These are phyloP conservation scores for Aspidiotus rigidus DNA, from an alignment of 2,888 invertebrate species.

Conservation along the genomic window DNA sequence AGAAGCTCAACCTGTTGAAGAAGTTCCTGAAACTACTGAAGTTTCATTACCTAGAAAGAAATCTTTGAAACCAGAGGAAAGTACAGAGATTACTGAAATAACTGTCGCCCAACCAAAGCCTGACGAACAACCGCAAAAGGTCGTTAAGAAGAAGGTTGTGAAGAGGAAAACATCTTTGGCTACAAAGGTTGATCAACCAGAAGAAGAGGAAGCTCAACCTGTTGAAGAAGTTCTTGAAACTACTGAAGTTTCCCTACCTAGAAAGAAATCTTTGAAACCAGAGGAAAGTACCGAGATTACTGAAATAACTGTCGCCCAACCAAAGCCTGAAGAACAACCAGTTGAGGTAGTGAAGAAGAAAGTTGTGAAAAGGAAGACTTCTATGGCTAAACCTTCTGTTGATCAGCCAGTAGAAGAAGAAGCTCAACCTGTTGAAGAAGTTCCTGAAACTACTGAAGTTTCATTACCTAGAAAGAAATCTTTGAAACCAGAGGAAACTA, in stretches of 20 bases:
- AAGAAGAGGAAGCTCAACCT: not conserved
- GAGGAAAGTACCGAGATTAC: not conserved
- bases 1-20: not conserved
- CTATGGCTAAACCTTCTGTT: not conserved
- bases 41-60: not conserved
- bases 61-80: not conserved
- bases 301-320: not conserved
- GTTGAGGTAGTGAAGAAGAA: not conserved
- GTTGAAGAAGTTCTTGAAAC: not conserved
- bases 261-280: not conserved
- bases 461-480: not conserved
- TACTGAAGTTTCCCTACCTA: not conserved
- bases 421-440: not conserved
- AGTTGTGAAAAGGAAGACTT: not conserved
- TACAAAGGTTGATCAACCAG: not conserved
- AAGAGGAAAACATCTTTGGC: too few relatives aligned
- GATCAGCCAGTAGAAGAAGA: not conserved
- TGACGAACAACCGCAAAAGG: not conserved
- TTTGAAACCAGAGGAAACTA: not conserved
- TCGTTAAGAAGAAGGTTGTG: too few relatives aligned
- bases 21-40: not conserved
- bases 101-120: not conserved
- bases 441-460: not conserved
- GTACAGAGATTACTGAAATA: slow-evolving; percentile 35
- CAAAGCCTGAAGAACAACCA: not conserved